Base-by-base conservation (phyloP, 2,888 invertebrate species). In the Agrilus biguttatus region DNA sequence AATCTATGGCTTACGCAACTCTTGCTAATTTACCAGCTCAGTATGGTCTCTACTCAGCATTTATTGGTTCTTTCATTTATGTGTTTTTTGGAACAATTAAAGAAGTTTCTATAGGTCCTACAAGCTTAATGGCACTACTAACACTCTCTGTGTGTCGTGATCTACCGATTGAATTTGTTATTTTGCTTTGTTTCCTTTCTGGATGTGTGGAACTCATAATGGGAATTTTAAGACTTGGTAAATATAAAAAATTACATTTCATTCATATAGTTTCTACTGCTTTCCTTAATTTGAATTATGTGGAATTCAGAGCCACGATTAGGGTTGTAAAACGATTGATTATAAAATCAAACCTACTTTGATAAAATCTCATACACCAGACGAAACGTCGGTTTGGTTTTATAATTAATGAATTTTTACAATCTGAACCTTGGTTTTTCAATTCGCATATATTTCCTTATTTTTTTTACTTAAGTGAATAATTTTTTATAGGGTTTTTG, bases 1-100 rank as follows among this genome's bases (percentile, higher is more conserved):
- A 92, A 68, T 88, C 89, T 54, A 83, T 93, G 54, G 93, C 92
- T 12, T 91, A 92, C 64, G 91, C 92, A 33, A 72, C 83, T 39
- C 70, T 93, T 38, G 92, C 92, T 10, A 82, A 83, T 38, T 69
- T 92, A 41, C 80, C 84, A 14, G 81, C 91, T 23, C 86, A 91
- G 74, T 90, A 88, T 68, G 96, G 95, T 1, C 72, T 96, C 17
- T 95, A 95, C 65, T 87, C 92, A 2, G 82, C 92, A 0, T 90
- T 93, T 62, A 75, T 91, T 64, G 80, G 82, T n/a, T 83, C 86
- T 41, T 83, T 93, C 55, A 71, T 91, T 42, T 96, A 96, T 67
- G 72, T 84, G 42, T 63, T 89, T 53, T 80, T 95, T 55, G 95
- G 95, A 35, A 89, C 90, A 1, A 80, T 86, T 50, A 84, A 80